Evolutionary conservation across 2,888 invertebrate genomes (phyloP).

Genomic region (Plagiodera versicolora): DNA sequence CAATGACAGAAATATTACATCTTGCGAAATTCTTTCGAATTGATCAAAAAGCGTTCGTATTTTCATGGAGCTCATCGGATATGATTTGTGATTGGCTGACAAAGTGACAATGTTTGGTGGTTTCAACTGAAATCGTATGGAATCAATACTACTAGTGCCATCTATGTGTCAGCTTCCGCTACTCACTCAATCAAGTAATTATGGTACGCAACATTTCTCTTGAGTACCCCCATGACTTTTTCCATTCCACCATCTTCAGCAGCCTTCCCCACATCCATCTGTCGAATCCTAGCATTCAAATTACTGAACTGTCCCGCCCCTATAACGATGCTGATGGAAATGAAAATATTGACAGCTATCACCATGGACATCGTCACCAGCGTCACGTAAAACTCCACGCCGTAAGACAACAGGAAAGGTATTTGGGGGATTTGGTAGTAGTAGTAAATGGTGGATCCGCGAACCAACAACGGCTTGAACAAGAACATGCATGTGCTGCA

Average conservation of each 20-base stretch:
- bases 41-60: too few species aligned
- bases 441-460: conserved; percentile 28
- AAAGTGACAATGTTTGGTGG: too few species aligned
- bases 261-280: conserved; percentile 16
- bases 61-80: too few species aligned
- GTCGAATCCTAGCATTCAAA: conserved; percentile 23
- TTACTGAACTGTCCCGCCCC: conserved; percentile 29
- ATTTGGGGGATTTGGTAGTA: conserved; percentile 22
- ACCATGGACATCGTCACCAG: conserved; percentile 28
- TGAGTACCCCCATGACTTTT: conserved; percentile 15
- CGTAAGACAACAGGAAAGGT: conserved; percentile 24
- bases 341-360: conserved; percentile 27
- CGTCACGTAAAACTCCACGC: conserved; percentile 28
- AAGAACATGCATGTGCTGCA: conserved; percentile 28
- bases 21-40: too few species aligned
- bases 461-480: conserved; percentile 25
- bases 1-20: too few species aligned
- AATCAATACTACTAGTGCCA: neutral
- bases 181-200: neutral
- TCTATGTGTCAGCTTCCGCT: neutral
- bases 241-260: conserved; percentile 7
- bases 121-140: too few species aligned
- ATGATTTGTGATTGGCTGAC: too few species aligned
- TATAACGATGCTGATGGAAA: conserved; percentile 21
- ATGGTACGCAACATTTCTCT: conserved; percentile 12